Base-by-base conservation (phyloP, 2,888 invertebrate species). In the Plebejus anna region DNA sequence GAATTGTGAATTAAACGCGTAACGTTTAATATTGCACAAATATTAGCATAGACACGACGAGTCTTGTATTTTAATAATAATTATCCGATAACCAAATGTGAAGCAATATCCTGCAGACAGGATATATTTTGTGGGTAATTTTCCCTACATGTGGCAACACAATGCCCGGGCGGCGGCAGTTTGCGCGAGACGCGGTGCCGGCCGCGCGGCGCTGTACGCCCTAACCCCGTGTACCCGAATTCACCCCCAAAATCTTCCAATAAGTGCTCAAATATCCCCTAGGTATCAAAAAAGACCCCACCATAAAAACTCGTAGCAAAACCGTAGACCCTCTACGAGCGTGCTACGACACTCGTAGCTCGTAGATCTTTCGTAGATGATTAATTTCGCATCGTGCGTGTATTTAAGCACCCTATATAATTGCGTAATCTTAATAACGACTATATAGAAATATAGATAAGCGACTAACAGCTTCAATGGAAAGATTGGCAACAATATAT, bases 141-240 rank as follows among this genome's bases (percentile, higher is more conserved):
- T 81, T 81, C 42, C 59, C 59, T 47, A 76, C 78, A 79, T 79
- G 80, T 85, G 90, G 90, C 87, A 92, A 90, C 89, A 85, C 87
- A 71, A 80, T 76, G 80, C 91, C 92, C 92, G 92, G 92, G 92
- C 90, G 88, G 87, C 89, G 91, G 87, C 92, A 93, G 93, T 93
- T 85, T 90, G 90, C 92, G 92, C 93, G 91, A 90, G 87, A 83
- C 85, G 83, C 88, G 88, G 89, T 87, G 87, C 86, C 87, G 86
- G 87, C 84, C 91, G 92, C 83, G 82, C 83, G 81, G 81, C 76
- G 42, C 76, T 76, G 1, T 55, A 22, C n/a, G 32, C 55, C 57
- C 38, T 84, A 78, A 84, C 88, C 84, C 84, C 85, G 82, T 81
- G 84, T 80, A 81, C 84, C 16, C 22, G 76, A 79, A 76, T 77